Evolutionary conservation across 2,797 vertebrate species (phyloP), one percentile per base, ranked within the genome.

Genomic region (Stomatorhinus walkeri): DNA sequence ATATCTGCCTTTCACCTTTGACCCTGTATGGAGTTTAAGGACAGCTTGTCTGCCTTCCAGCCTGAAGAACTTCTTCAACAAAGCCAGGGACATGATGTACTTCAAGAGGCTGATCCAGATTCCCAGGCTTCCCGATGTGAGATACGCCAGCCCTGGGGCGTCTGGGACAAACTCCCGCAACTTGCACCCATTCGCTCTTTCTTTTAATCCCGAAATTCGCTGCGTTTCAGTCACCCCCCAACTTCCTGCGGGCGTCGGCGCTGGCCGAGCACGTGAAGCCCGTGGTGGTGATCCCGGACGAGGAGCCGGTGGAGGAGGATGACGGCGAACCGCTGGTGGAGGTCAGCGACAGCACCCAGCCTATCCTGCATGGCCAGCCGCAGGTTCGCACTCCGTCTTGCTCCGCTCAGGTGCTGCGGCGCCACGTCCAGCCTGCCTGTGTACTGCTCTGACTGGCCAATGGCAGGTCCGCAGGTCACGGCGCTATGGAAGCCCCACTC

Each of bases 71-170:
- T 99, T 99, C 95, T 98, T 99, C 92, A 98, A 97, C 91, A 96
- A 95, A 93, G 96, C 98, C 2, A 96, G 98, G 0, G 98, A 99
- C 93, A 98, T 99, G 98, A 87, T 97, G 72, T 99, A 96, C 92
- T 99, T 99, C 93, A 99, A 99, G 94, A 95, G 98, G 24, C 97
- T 99, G 91, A 99, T 99, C 93, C 98, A 99, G 96, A 99, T 99
- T 88, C 98, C 98, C 2, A 95, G 95, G 90, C 95, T 99, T 91
- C 98, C 98, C 0, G 98, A 99, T 94, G 98, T 99, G 94, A 94
- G 93, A 72, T 72, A 28, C 9, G 22, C 12, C 22, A 2, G 28
- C 12, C 32, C 32, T 16, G 14, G 4, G 24, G 64, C 4, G 1
- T 4, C 64, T 72, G 64, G 28, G 64, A 36, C 10, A 5, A 19